phyloP scores from a whole-genome alignment of 2,113 vertebrate species.

The Corythornis cristatus region DNA sequence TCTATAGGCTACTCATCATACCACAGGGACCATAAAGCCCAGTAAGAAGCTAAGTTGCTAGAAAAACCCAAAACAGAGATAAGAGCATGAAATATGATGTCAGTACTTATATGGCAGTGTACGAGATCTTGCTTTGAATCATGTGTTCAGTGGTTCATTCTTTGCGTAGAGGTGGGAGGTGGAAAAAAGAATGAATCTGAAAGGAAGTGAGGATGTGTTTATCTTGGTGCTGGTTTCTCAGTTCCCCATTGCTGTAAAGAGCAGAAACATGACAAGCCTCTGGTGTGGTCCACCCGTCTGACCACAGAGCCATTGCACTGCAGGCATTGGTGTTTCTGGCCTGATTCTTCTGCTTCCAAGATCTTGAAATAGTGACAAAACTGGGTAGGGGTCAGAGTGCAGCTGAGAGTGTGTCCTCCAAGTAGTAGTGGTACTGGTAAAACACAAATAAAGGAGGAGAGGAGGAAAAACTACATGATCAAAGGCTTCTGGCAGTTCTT shows the following conservation, averaged over 20 bases:
- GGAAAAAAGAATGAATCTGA: background rate
- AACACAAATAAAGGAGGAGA: background rate
- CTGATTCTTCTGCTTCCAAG: background rate
- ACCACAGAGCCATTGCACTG: fast-evolving
- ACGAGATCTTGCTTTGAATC: slow-evolving; percentile 2
- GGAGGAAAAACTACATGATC: background rate
- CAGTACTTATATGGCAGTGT: background rate
- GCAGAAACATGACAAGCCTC: fast-evolving
- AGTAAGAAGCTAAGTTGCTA: background rate
- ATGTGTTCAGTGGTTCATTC: background rate
- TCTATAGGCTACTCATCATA: background rate
- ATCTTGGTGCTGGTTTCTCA: background rate
- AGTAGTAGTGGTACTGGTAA: background rate
- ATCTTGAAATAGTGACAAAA: background rate
- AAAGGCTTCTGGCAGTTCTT: background rate
- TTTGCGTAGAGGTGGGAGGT: background rate
- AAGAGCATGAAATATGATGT: background rate
- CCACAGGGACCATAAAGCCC: background rate
- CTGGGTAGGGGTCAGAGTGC: background rate
- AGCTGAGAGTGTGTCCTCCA: background rate
- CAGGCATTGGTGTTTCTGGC: background rate
- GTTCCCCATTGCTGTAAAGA: background rate
- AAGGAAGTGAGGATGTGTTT: background rate
- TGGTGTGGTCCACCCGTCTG: background rate
- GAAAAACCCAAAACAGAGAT: background rate